These are phyloP conservation scores for Pelecanus crispus DNA, from an alignment of 2,113 vertebrate genomes.

Conservation along the genomic window DNA sequence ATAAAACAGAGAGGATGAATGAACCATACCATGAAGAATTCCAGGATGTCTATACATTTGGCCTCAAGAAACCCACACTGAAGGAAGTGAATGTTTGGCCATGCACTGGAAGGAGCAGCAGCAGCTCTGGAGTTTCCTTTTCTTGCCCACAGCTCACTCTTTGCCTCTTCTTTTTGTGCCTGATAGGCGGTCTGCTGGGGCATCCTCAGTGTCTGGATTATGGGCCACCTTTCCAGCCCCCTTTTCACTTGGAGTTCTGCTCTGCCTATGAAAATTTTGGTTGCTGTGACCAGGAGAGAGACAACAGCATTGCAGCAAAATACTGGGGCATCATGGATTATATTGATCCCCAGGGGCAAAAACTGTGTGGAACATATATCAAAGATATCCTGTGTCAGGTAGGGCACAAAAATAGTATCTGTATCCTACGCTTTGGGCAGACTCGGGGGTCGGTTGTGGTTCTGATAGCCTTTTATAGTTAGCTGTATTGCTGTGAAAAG, in stretches of 20 bases:
- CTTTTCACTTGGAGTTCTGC: conserved; percentile 80
- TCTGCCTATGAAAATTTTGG: conserved; percentile 78
- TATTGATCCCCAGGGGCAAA: conserved; percentile 53
- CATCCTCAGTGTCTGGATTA: conserved; percentile 88
- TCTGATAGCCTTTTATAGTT: not conserved
- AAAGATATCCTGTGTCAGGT: conserved; percentile 88
- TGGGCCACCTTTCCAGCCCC: conserved; percentile 76
- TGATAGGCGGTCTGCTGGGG: conserved; percentile 33
- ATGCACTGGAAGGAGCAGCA: not conserved
- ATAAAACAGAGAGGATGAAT: conserved; percentile 62
- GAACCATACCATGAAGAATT: not conserved
- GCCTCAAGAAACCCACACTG: not conserved
- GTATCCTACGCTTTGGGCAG: not conserved
- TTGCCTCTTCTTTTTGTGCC: not conserved
- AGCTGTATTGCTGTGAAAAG: not conserved
- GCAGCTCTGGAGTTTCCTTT: not conserved
- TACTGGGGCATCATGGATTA: conserved; percentile 78
- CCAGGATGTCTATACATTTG: not conserved
- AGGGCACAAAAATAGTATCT: not conserved
- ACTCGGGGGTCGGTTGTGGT: not conserved
- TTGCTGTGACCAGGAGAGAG: conserved; percentile 80
- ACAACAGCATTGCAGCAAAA: conserved; percentile 74
- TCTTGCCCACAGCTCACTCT: not conserved
- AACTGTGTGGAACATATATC: conserved; percentile 73
- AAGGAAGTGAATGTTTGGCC: not conserved